These are phyloP conservation scores for Peromyscus californicus DNA, from an alignment of 2,113 vertebrate species.

Conservation along the genomic window DNA sequence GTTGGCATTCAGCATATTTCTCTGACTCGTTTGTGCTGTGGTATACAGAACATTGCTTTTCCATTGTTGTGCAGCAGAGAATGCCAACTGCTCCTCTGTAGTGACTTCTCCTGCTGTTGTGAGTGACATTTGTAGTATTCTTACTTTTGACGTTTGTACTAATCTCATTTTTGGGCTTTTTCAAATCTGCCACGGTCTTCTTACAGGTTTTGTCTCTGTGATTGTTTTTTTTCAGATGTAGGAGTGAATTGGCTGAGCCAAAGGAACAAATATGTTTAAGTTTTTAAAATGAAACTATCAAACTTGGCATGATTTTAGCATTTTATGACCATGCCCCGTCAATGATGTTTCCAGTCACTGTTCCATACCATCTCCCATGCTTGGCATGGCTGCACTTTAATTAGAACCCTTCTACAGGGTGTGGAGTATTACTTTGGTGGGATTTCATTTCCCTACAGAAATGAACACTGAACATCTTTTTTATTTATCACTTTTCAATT, in stretches of 20 bases:
- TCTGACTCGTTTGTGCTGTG: background rate
- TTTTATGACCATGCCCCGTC: background rate
- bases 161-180: background rate
- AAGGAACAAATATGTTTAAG: background rate
- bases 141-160: background rate
- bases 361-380: background rate
- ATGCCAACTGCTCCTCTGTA: background rate
- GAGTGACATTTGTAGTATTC: background rate
- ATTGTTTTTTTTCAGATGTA: background rate
- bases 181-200: background rate
- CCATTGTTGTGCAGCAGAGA: background rate
- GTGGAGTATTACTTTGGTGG: no score
- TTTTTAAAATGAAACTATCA: background rate
- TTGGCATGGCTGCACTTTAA: background rate
- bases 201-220: background rate
- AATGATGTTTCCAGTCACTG: background rate
- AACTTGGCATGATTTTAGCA: background rate
- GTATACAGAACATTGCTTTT: background rate
- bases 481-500: background rate
- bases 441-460: background rate
- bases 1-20: slow-evolving; percentile 29
- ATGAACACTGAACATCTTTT: background rate
- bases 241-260: background rate
- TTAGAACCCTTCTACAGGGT: background rate
- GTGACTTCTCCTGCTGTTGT: background rate